Evolutionary conservation across 2,113 vertebrate species (phyloP).

Genomic region (Neofelis nebulosa): DNA sequence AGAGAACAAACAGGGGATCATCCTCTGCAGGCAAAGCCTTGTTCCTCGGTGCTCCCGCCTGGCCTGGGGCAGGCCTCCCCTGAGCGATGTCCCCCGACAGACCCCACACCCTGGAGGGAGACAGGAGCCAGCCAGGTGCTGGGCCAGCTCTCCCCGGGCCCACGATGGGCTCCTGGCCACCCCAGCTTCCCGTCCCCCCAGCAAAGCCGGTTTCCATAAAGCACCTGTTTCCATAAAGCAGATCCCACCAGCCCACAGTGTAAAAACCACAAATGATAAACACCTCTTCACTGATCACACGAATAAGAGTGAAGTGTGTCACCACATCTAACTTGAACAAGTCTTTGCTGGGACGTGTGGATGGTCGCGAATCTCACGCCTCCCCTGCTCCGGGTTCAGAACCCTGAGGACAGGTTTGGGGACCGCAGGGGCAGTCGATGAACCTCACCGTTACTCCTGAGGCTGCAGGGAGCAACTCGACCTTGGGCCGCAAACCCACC

Average conservation of each 20-base stretch:
- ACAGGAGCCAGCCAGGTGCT: too few species aligned
- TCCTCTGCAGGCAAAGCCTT: rapidly evolving
- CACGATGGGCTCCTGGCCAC: rapidly evolving
- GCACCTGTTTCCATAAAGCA: background rate
- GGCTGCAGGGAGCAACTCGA: background rate
- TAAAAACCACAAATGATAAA: background rate
- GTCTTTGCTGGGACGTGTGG: rapidly evolving
- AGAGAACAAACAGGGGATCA: background rate
- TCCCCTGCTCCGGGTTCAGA: background rate
- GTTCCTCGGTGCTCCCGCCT: rapidly evolving
- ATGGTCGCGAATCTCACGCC: rapidly evolving
- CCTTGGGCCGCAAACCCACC: rapidly evolving
- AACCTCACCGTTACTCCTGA: rapidly evolving
- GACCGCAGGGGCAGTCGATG: rapidly evolving
- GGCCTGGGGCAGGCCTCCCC: background rate
- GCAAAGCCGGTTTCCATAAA: background rate
- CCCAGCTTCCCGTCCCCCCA: too few species aligned
- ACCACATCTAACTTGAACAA: too few species aligned
- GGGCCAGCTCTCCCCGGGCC: background rate
- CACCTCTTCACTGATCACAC: rapidly evolving
- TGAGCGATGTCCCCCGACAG: background rate
- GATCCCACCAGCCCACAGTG: background rate
- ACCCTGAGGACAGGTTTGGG: rapidly evolving
- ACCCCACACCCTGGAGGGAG: background rate
- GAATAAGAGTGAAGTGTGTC: background rate